Evolutionary conservation across 2,888 invertebrate genomes (phyloP).

Genomic region (Chrysopilus asiliformis): DNA sequence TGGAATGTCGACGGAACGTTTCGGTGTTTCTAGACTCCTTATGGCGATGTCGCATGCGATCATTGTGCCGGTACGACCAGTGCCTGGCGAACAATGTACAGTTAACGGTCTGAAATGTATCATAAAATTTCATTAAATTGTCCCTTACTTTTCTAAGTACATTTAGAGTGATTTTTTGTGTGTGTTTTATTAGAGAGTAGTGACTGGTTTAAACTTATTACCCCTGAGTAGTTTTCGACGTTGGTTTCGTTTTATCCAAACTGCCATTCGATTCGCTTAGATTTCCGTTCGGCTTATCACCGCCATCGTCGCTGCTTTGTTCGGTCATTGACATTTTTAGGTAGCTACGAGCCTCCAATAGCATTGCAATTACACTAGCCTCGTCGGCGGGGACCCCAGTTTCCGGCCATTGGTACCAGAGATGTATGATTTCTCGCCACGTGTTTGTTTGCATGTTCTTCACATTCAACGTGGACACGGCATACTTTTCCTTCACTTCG

Average conservation of each 20-base stretch:
- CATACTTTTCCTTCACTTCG: slow-evolving; percentile 82
- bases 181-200: slow-evolving; percentile 7
- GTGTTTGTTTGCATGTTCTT: slow-evolving; percentile 71
- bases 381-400: slow-evolving; percentile 74
- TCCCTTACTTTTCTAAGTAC: too few species aligned
- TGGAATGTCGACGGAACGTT: slow-evolving; percentile 71
- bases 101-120: slow-evolving; percentile 51
- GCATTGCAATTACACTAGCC: slow-evolving; percentile 71
- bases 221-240: slow-evolving; percentile 29
- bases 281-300: slow-evolving; percentile 3
- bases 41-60: slow-evolving; percentile 78
- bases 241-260: slow-evolving; percentile 13
- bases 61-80: slow-evolving; percentile 77
- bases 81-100: slow-evolving; percentile 79
- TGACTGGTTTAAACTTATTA: slow-evolving; percentile 30
- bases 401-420: slow-evolving; percentile 89
- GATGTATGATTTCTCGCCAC: slow-evolving; percentile 76
- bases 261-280: slow-evolving; percentile 6
- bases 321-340: slow-evolving; percentile 31
- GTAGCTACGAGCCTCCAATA: slow-evolving; percentile 61
- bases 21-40: slow-evolving; percentile 65
- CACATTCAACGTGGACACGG: slow-evolving; percentile 71
- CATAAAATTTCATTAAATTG: too few species aligned
- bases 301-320: slow-evolving; percentile 26
- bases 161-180: too few species aligned